Percentiles rank a stretch among this genome's conserved stretches.
Conservation (phyloP, 2,888 invertebrate genomes). For the Pogonocherus hispidulus region DNA sequence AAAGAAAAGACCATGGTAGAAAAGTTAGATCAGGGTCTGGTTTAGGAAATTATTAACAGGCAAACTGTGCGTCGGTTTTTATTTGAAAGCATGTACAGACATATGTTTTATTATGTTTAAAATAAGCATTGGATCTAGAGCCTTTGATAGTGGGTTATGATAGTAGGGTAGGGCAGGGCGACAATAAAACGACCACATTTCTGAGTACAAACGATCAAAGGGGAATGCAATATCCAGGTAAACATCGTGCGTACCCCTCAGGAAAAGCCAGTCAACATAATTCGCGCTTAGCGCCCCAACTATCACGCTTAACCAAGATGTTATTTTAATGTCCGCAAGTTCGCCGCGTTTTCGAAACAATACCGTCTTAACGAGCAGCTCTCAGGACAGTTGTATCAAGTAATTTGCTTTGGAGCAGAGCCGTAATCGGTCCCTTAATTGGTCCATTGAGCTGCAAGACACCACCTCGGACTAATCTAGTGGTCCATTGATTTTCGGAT, state of each 20-base stretch:
- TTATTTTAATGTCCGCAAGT: constrained; percentile 59
- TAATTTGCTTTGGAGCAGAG: constrained; percentile 61
- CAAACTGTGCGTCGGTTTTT: too few species aligned
- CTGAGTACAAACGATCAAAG: too few species aligned
- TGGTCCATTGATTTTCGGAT: constrained; percentile 67
- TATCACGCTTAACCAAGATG: constrained; percentile 50
- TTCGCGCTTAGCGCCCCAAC: constrained; percentile 38
- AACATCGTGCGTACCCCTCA: constrained; percentile 1
- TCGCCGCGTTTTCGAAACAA: constrained; percentile 59
- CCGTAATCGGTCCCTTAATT: constrained; percentile 65
- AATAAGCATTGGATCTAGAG: too few species aligned
- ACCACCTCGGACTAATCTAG: constrained; percentile 66
- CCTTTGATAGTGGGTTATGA: too few species aligned
- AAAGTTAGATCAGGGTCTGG: too few species aligned
- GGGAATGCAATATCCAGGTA: background rate
- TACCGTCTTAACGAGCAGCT: constrained; percentile 64
- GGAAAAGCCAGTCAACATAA: constrained; percentile 33
- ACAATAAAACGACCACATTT: too few species aligned
- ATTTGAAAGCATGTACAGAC: too few species aligned
- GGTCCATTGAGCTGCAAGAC: constrained; percentile 66
- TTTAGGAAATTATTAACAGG: too few species aligned
- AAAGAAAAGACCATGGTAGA: too few species aligned
- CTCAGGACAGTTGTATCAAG: constrained; percentile 64
- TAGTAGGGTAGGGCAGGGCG: too few species aligned
- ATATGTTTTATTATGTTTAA: too few species aligned